Conservation (phyloP, 2,797 vertebrate genomes). For the Coranthus polyacanthus region DNA sequence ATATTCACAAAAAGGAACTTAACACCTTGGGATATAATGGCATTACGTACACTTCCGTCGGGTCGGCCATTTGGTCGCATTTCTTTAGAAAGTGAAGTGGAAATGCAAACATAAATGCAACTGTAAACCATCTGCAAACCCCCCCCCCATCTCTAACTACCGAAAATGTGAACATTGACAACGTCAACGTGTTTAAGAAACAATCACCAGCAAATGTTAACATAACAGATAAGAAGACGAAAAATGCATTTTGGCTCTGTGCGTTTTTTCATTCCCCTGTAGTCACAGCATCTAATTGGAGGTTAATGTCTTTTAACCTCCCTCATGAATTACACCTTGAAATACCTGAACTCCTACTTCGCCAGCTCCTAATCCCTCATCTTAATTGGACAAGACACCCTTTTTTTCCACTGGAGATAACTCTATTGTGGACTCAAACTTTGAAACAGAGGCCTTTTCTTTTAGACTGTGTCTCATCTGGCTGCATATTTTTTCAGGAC, state of each 20-base stretch:
- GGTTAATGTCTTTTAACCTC: conserved; percentile 72
- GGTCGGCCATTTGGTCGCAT: conserved; percentile 46
- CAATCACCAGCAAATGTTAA: too few species aligned
- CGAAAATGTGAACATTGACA: too few species aligned
- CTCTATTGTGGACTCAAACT: conserved; percentile 1
- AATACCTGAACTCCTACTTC: conserved; percentile 60
- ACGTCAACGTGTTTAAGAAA: too few species aligned
- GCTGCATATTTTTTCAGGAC: conserved; percentile 8
- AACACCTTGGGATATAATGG: conserved; percentile 72
- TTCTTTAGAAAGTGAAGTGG: conserved; percentile 13
- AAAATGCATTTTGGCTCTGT: background rate
- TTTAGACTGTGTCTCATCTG: conserved; percentile 10
- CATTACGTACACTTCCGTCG: conserved; percentile 58
- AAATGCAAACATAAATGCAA: too few species aligned
- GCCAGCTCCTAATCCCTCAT: conserved; percentile 32
- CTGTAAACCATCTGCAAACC: too few species aligned
- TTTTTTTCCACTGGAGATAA: conserved; percentile 41
- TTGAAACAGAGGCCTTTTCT: conserved; percentile 7
- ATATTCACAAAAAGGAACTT: conserved; percentile 76
- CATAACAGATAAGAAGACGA: background rate
- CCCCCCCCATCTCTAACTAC: too few species aligned
- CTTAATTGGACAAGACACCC: conserved; percentile 32
- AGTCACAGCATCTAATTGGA: conserved; percentile 60
- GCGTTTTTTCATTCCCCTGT: conserved; percentile 12
- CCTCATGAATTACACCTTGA: conserved; percentile 71